Evolutionary conservation across 2,888 invertebrate genomes (phyloP), one percentile per base, ranked within the genome.

Genomic region (Linnaemya tessellans): DNA sequence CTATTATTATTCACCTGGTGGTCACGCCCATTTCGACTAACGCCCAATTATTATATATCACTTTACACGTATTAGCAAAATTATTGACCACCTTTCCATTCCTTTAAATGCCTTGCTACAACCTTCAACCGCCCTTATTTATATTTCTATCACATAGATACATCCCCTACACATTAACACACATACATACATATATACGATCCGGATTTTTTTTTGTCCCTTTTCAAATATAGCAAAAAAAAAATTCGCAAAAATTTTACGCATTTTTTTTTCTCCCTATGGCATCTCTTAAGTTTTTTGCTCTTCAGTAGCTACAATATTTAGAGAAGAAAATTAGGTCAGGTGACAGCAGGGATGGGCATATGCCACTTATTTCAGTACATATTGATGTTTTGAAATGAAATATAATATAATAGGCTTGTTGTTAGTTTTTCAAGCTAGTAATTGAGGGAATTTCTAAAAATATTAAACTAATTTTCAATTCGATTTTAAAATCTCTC

Each of bases 241-340:
- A 56, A 58, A 65, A 74, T 54, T 80, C 68, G 62, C 60, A 75
- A 81, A 60, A 75, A 51, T 75, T 74, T 75, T 75, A 70, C 62
- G 68, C 81, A 64, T 35, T 49, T 68, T 62, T 67, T 74, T 49
- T 64, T 15, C 46, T 22, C n/a, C 43, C 22, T 64, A 35, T 46
- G 35, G 54, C 67, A 79, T 46, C 41, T 65, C 51, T 30, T 22
- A 30, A 51, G 54, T 41, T 54, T 65, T 46, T 75, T 58, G 58
- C 75, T 75, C 54, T 54, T n/a, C 30, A 35, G 5, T 38, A 30
- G 25, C 56, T 80, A 51, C 30, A 41, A 41, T 38, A 58, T 56
- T 80, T 64, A 70, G 62, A 64, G 49, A 51, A 70, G 10, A 15
- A 64, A 82, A 77, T 77, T 82, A 38, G 81, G 81, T 77, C 75